Evolutionary conservation across 2,113 vertebrate species (phyloP).

Genomic region (Laticauda laticaudata): DNA sequence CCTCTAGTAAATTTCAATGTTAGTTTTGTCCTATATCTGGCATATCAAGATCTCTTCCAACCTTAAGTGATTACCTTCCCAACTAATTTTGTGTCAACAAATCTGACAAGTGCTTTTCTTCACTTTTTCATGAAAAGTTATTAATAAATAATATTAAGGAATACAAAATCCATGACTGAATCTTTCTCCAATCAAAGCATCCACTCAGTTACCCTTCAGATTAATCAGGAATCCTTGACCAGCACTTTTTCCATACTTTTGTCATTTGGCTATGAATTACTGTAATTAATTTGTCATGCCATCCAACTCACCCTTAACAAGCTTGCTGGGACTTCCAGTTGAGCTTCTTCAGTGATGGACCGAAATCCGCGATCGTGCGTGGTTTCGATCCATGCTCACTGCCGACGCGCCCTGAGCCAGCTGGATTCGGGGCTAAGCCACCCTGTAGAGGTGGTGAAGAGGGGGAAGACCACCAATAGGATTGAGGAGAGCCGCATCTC

Average conservation of each 20-base stretch:
- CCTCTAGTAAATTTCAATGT: neutral
- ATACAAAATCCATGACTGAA: neutral
- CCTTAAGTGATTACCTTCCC: neutral
- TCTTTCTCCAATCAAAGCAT: neutral
- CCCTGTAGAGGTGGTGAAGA: too few species aligned
- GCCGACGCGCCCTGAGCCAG: too few species aligned
- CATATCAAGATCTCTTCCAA: neutral
- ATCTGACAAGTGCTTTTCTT: neutral
- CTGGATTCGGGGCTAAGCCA: too few species aligned
- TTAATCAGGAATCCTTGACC: neutral
- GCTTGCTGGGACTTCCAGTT: neutral
- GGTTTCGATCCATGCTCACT: too few species aligned
- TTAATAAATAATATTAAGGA: neutral
- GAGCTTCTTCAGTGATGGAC: too few species aligned
- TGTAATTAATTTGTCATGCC: neutral
- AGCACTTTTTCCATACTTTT: neutral
- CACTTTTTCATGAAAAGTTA: neutral
- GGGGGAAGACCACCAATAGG: too few species aligned
- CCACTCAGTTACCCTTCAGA: neutral
- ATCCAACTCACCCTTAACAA: neutral
- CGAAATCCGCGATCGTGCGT: too few species aligned
- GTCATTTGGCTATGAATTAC: neutral
- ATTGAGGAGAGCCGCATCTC: too few species aligned
- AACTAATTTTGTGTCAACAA: neutral
- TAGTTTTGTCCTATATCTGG: neutral